Conservation (phyloP, 2,113 vertebrate species). For the Notechis scutatus region DNA sequence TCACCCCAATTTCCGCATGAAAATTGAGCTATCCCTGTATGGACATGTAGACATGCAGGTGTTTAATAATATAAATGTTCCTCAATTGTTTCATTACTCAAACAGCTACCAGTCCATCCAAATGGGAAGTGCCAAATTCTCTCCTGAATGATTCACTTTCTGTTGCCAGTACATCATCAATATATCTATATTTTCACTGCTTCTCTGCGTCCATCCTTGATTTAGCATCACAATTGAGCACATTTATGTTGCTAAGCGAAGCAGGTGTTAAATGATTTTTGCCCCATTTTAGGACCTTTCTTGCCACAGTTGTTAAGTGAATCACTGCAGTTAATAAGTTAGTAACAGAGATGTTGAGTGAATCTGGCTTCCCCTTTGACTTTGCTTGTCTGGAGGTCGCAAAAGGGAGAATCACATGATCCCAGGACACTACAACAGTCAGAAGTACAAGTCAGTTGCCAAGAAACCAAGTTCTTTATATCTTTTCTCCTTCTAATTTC, state of each 20-base stretch:
- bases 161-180: background rate
- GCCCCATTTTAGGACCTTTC: background rate
- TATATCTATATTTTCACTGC: background rate
- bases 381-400: too few relatives aligned
- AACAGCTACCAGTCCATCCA: background rate
- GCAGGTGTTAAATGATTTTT: background rate
- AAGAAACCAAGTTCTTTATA: background rate
- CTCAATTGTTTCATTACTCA: background rate
- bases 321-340: background rate
- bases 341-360: background rate
- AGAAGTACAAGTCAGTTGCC: too few relatives aligned
- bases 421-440: too few relatives aligned
- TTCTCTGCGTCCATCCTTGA: background rate
- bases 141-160: background rate
- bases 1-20: background rate
- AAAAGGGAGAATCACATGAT: too few relatives aligned
- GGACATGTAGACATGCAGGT: background rate
- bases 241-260: background rate
- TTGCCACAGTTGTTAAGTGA: background rate
- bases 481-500: background rate
- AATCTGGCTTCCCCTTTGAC: too few relatives aligned
- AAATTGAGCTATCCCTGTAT: background rate
- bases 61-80: background rate
- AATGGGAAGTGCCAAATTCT: background rate
- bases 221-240: background rate